These are phyloP conservation scores for Heliconius nattereri DNA, from an alignment of 1,140 invertebrate genomes.

Conservation along the genomic window DNA sequence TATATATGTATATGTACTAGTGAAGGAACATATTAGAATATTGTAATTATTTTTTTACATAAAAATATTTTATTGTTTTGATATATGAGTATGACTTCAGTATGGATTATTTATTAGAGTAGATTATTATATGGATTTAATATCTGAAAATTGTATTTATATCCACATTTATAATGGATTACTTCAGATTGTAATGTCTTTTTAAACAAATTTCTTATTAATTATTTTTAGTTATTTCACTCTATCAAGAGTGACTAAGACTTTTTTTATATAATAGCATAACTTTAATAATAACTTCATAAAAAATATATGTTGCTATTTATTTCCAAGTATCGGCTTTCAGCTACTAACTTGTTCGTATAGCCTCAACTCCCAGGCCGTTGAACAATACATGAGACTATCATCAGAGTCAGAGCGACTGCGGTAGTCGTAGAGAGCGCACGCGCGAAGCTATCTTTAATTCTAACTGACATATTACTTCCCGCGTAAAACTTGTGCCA, in stretches of 20 bases:
- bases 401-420: slow-evolving; percentile 63
- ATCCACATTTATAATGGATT: not conserved
- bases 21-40: slow-evolving; percentile 8
- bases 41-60: not conserved
- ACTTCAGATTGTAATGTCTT: not conserved
- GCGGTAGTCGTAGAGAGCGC: slow-evolving; percentile 62
- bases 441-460: slow-evolving; percentile 64
- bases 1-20: not conserved
- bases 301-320: not conserved
- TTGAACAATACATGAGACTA: slow-evolving; percentile 33
- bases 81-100: no score
- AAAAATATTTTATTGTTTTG: no score
- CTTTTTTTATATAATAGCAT: not conserved
- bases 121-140: not conserved
- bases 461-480: slow-evolving; percentile 52
- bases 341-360: slow-evolving; percentile 1
- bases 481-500: slow-evolving; percentile 33
- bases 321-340: not conserved
- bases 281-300: not conserved
- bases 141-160: not conserved
- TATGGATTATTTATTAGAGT: no score
- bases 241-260: not conserved
- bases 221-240: not conserved
- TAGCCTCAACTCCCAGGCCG: slow-evolving; percentile 3
- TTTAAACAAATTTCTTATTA: not conserved